Evolutionary conservation across 1,140 invertebrate genomes (phyloP), one percentile per base, ranked within the genome.

Genomic region (Triops longicaudatus): DNA sequence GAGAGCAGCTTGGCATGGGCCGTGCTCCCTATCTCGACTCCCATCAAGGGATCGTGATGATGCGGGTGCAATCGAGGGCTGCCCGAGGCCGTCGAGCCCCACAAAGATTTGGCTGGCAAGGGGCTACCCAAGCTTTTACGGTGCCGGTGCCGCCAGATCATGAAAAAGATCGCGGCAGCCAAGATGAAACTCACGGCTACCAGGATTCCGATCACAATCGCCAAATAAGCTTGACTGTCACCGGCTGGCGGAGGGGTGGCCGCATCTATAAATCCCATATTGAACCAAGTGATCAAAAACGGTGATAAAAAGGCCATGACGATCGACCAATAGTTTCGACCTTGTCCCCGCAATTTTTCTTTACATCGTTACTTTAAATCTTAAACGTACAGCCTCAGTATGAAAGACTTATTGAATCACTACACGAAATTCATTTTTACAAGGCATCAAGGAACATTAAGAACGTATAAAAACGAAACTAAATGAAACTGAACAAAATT

Each of bases 151-250:
- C 93, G 87, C 76, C 90, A 89, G 42, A 94, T 87, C 80, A 94
- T 90, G 50, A 94, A 85, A 83, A 93, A 90, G 80, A 94, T 91
- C 26, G 90, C 89, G 0, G 90, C 88, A 2, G 88, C 89, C 12
- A 93, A 82, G 0, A 93, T 82, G 42, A 94, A 87, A 73, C 94
- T 92, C 17, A 94, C 88, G 1, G 91, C 91, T 17, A 90, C 90
- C 44, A 95, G 84, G 0, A 92, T 90, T 1, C 93, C 92, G 73
- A 95, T 91, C 72, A 94, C 90, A 77, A 95, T 88, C 6, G 92
- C 92, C 86, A 95, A 90, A 84, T 92, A 91, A 1, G 90, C 87
- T 9, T 91, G 89, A 79, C 91, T 91, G 80, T 91, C 90, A 80
- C 50, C 37, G 37, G 28, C 76, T 22, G 22, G 6, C n/a, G 26